Percentiles rank a stretch among this genome's conserved stretches.
phyloP scores from a whole-genome alignment of 1,140 invertebrate genomes.

The Paraescarpia echinospica region DNA sequence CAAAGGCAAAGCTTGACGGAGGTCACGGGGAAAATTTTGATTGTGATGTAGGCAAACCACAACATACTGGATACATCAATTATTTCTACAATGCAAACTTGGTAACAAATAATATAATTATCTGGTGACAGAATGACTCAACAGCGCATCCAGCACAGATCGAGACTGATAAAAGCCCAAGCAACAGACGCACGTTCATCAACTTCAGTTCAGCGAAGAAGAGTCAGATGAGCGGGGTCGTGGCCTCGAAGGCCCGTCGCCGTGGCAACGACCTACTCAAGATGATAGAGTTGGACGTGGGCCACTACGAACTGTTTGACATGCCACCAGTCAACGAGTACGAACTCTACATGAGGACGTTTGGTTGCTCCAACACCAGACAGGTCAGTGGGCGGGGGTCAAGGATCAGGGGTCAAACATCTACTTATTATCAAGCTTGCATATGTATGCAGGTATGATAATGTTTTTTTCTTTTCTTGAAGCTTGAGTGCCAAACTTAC shows the following conservation, averaged over 20 bases:
- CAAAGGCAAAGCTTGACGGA: too few species aligned
- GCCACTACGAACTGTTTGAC: conserved; percentile 70
- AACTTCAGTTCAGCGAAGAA: conserved; percentile 64
- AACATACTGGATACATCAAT: too few species aligned
- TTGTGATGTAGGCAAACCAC: too few species aligned
- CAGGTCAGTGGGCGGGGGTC: conserved; percentile 39
- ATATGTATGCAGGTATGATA: too few species aligned
- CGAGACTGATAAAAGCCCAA: neutral
- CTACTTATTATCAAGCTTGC: neutral
- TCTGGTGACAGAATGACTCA: neutral
- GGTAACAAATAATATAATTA: neutral
- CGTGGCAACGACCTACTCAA: conserved; percentile 69
- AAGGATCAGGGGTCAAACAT: neutral
- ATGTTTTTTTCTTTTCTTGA: too few species aligned
- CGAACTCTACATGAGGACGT: conserved; percentile 74
- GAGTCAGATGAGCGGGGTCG: conserved; percentile 51
- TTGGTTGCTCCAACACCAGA: conserved; percentile 68
- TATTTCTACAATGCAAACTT: neutral
- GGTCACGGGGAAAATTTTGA: too few species aligned
- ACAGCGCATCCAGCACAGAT: neutral
- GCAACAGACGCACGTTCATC: conserved; percentile 50
- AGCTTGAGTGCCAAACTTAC: too few species aligned
- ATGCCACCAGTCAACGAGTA: conserved; percentile 72
- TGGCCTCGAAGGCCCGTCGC: conserved; percentile 52
- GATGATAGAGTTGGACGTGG: conserved; percentile 73